These are phyloP conservation scores for Lontra canadensis DNA, from an alignment of 2,113 vertebrate genomes.

Conservation along the genomic window DNA sequence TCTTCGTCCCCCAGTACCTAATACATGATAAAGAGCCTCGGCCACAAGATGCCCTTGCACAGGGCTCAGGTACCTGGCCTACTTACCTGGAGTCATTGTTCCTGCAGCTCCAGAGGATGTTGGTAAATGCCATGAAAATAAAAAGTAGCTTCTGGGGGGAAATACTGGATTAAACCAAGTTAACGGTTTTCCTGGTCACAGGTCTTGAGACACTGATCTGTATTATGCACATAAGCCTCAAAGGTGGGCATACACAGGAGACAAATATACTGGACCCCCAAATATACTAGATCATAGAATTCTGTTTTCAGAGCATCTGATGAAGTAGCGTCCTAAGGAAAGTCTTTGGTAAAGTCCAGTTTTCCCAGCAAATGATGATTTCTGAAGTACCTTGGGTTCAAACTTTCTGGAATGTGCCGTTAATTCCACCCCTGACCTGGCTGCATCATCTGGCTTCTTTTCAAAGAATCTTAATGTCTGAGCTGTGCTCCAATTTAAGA, in stretches of 20 bases:
- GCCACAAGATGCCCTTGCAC: accelerated
- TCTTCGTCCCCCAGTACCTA: too few species aligned
- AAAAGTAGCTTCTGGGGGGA: background rate
- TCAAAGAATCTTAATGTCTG: background rate
- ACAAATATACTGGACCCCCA: background rate
- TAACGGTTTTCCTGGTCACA: background rate
- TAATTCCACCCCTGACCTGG: background rate
- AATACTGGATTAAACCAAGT: background rate
- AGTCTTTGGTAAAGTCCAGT: background rate
- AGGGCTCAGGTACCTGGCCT: accelerated
- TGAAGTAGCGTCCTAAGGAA: background rate
- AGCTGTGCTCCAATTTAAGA: background rate
- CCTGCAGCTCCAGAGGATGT: background rate
- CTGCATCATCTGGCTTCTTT: background rate
- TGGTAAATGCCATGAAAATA: background rate
- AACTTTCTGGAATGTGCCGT: background rate
- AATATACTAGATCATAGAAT: background rate
- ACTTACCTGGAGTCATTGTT: background rate
- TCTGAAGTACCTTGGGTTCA: background rate
- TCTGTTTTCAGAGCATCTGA: background rate
- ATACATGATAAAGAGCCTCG: background rate
- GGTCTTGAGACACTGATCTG: background rate
- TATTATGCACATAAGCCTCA: background rate
- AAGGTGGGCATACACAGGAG: background rate
- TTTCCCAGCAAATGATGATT: background rate